Evolutionary conservation across 1,140 invertebrate genomes (phyloP).

Genomic region (Hirudo medicinalis): DNA sequence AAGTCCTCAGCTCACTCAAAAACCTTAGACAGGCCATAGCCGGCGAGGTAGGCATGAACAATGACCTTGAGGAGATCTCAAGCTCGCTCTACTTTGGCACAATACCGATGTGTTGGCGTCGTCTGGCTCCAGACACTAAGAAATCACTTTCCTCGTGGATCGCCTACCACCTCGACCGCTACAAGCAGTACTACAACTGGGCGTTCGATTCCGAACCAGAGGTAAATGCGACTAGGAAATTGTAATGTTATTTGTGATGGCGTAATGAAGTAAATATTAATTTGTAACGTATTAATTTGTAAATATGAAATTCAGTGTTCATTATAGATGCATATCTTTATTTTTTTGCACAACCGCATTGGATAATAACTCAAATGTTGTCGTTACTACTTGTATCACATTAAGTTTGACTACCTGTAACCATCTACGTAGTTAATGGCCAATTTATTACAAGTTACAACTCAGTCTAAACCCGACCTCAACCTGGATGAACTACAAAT

Average conservation of each 20-base stretch:
- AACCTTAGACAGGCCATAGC: constrained; percentile 59
- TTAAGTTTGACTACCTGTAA: too few species aligned
- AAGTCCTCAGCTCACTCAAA: constrained; percentile 52
- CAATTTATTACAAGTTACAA: not conserved
- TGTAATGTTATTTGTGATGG: not conserved
- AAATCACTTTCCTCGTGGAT: constrained; percentile 69
- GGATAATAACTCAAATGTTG: too few species aligned
- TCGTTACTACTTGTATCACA: too few species aligned
- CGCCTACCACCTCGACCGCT: constrained; percentile 56
- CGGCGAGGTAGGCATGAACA: constrained; percentile 71
- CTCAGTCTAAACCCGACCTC: too few species aligned
- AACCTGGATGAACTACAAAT: too few species aligned
- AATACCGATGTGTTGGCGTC: constrained; percentile 58
- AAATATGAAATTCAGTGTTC: too few species aligned
- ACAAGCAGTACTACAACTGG: constrained; percentile 56
- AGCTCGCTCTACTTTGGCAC: constrained; percentile 61
- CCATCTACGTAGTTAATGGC: not conserved
- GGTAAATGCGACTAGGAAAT: not conserved
- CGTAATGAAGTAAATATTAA: too few species aligned
- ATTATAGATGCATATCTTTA: too few species aligned
- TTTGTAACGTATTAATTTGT: too few species aligned
- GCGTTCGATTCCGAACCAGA: constrained; percentile 35
- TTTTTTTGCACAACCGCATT: too few species aligned
- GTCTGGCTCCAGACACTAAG: constrained; percentile 58
- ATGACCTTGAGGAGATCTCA: constrained; percentile 58